Evolutionary conservation across 2,888 invertebrate genomes (phyloP).

Genomic region (Tetragonula carbonaria): DNA sequence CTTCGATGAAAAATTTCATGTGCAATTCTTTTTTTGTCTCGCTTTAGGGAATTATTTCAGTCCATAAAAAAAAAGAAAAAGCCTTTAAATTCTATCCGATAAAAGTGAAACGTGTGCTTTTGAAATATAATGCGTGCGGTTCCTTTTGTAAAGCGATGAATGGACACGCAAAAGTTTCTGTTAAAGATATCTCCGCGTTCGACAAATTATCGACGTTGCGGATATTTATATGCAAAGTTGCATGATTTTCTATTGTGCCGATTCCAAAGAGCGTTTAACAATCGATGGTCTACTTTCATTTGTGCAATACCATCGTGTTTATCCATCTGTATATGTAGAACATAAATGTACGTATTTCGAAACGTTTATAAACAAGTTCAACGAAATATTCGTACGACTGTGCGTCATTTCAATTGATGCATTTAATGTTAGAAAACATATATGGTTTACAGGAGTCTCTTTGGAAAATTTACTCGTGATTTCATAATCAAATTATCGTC

Average conservation of each 20-base stretch:
- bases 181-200: background rate
- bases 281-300: slow-evolving; percentile 9
- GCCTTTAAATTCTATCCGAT: background rate
- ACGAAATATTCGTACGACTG: background rate
- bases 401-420: background rate
- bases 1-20: background rate
- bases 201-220: background rate
- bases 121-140: background rate
- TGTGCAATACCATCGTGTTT: background rate
- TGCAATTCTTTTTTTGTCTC: background rate
- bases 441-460: background rate
- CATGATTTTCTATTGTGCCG: background rate
- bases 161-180: background rate
- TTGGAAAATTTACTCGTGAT: too few species aligned
- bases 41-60: background rate
- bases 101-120: background rate
- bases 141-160: background rate
- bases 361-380: background rate
- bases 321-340: background rate
- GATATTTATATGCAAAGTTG: background rate
- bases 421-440: background rate
- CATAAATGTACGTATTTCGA: background rate
- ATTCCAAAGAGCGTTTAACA: background rate
- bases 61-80: background rate
- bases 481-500: too few species aligned